phyloP scores from a whole-genome alignment of 2,888 invertebrate species.

The Sinodicranocentrus sp. region DNA sequence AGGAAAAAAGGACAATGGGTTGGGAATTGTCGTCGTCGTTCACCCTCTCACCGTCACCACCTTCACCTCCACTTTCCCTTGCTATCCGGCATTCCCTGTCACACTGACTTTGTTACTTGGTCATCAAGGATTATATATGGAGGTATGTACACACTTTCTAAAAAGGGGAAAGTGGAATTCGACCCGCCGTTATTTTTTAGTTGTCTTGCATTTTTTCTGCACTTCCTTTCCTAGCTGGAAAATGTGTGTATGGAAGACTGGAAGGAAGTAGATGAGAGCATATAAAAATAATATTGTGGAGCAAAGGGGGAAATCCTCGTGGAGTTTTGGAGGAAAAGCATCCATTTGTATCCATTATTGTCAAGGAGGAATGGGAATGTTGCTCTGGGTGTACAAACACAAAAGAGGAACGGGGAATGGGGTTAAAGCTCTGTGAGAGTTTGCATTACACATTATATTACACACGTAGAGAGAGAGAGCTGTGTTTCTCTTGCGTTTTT shows the following conservation, averaged over 20 bases:
- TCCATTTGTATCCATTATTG: slow-evolving; percentile 69
- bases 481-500: slow-evolving; percentile 19
- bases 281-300: slow-evolving; percentile 16
- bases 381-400: slow-evolving; percentile 3
- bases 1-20: background rate
- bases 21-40: background rate
- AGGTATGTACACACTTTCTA: background rate
- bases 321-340: slow-evolving; percentile 30
- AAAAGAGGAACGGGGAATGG: slow-evolving; percentile 34
- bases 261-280: slow-evolving; percentile 6
- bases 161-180: no score
- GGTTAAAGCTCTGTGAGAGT: slow-evolving; percentile 45
- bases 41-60: slow-evolving; percentile 6
- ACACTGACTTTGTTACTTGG: background rate
- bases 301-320: slow-evolving; percentile 15
- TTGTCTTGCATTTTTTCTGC: background rate
- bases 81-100: background rate
- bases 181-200: background rate
- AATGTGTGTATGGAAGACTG: background rate
- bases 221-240: slow-evolving; percentile 11
- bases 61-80: slow-evolving; percentile 2
- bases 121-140: background rate
- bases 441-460: slow-evolving; percentile 15
- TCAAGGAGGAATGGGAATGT: slow-evolving; percentile 48
- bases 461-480: slow-evolving; percentile 24